Base-by-base conservation (phyloP, 1,140 invertebrate species). In the Drosophila mauritiana region DNA sequence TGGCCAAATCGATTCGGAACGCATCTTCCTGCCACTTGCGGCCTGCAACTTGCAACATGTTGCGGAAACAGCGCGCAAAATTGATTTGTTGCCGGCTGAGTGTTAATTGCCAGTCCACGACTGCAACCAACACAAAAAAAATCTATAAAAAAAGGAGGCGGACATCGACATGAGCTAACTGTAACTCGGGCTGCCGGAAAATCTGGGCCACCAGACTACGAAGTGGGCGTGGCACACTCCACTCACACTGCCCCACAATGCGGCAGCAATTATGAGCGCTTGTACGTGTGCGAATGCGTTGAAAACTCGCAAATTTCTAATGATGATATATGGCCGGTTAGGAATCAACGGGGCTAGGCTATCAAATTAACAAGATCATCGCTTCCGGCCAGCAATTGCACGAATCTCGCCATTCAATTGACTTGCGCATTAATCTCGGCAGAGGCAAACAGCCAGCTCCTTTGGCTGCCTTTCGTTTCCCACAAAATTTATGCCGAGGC, bases 321-420 rank as follows among this genome's bases (percentile, higher is more conserved):
- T 83, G 84, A 89, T 89, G 84, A 89, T 73, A 74, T 89, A 89
- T 88, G 72, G 77, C 43, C 52, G 45, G 63, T 48, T 56, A 17
- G 58, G 59, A 48, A 76, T 58, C 48, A 52, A 5, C 31, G 49
- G 61, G 72, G 36, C 68, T 68, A 69, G 67, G 72, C 83, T 89
- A 89, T 89, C 84, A 89, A 89, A 89, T 89, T 89, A 89, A 89
- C 84, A 84, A 89, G 84, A 89, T 89, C 84, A 65, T 74, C 85
- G 84, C 84, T 89, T 89, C 84, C 84, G 84, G 84, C 77, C 61
- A 42, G 49, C 37, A 88, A 88, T 72, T 76, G 77, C 57, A 17
- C 42, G 45, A 64, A 52, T 57, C 51, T 46, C 31, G 37, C 51
- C 43, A 80, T 80, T 80, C 78, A 80, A 86, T 86, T 88, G 83